phyloP scores from a whole-genome alignment of 1,140 invertebrate genomes.

The Calycopis cecrops region DNA sequence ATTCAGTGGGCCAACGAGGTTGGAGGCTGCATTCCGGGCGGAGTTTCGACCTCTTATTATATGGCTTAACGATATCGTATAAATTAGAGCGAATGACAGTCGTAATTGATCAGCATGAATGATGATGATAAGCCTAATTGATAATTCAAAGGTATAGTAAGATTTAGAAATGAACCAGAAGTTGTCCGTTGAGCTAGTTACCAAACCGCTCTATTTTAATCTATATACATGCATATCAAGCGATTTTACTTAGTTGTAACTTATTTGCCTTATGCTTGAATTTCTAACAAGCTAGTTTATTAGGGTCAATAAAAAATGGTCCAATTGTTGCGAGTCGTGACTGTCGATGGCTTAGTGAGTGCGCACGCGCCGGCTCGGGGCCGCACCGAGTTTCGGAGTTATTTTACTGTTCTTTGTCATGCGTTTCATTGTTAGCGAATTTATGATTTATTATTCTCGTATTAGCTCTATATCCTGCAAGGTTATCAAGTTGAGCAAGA shows the following conservation, averaged over 20 bases:
- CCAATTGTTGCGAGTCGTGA: slow-evolving; percentile 52
- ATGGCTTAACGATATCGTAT: no score
- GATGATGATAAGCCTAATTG: no score
- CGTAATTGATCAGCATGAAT: no score
- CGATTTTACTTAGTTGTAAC: slow-evolving; percentile 1
- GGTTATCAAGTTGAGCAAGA: slow-evolving; percentile 42
- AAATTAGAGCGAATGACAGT: no score
- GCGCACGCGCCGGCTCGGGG: slow-evolving; percentile 60
- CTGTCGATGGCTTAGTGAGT: slow-evolving; percentile 40
- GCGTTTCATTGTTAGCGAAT: slow-evolving; percentile 53
- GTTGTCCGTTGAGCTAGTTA: not conserved
- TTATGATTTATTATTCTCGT: slow-evolving; percentile 57
- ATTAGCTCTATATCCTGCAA: slow-evolving; percentile 44
- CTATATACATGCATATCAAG: not conserved
- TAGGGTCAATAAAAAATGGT: slow-evolving; percentile 55
- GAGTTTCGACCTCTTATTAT: no score
- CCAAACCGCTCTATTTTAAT: slow-evolving; percentile 4
- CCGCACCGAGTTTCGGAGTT: slow-evolving; percentile 44
- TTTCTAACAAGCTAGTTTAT: slow-evolving; percentile 9
- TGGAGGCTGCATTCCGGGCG: no score
- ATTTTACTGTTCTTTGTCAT: slow-evolving; percentile 51
- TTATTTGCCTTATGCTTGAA: not conserved
- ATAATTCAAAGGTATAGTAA: not conserved
- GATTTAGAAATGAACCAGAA: not conserved
- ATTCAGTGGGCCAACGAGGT: no score